phyloP scores from a whole-genome alignment of 1,140 invertebrate species.

The Dendrolimus kikuchii region DNA sequence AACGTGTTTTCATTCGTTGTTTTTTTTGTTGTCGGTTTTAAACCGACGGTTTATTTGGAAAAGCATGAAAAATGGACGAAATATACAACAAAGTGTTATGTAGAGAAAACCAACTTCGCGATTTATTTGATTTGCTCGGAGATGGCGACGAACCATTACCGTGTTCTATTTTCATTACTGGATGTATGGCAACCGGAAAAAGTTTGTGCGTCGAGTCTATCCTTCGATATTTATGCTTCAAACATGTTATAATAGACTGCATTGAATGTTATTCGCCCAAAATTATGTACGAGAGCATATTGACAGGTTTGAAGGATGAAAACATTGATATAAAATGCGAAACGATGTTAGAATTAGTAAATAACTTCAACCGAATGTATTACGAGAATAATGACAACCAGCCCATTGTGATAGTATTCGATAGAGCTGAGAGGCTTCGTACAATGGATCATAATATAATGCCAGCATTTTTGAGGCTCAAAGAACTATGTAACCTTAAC shows the following conservation, averaged over 20 bases:
- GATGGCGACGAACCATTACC: slow-evolving; percentile 74
- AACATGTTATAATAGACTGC: slow-evolving; percentile 82
- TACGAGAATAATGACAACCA: slow-evolving; percentile 38
- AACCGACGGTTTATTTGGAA: slow-evolving; percentile 12
- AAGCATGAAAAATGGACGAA: slow-evolving; percentile 65
- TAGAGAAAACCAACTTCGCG: slow-evolving; percentile 73
- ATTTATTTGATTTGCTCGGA: slow-evolving; percentile 75
- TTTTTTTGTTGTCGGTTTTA: background rate
- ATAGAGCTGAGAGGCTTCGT: slow-evolving; percentile 85
- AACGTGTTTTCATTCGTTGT: too few species aligned
- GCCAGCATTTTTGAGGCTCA: slow-evolving; percentile 77
- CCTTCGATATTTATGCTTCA: slow-evolving; percentile 74
- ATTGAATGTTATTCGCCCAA: slow-evolving; percentile 85
- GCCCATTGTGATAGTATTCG: slow-evolving; percentile 79
- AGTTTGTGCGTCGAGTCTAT: slow-evolving; percentile 77
- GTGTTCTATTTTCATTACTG: slow-evolving; percentile 81
- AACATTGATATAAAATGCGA: slow-evolving; percentile 75
- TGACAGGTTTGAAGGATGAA: slow-evolving; percentile 74
- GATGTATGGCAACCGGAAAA: slow-evolving; percentile 87
- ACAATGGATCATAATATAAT: slow-evolving; percentile 80
- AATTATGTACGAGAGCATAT: slow-evolving; percentile 84
- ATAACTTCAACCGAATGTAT: slow-evolving; percentile 66
- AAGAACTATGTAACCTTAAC: slow-evolving; percentile 81
- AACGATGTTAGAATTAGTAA: slow-evolving; percentile 82
- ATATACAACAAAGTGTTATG: slow-evolving; percentile 70